Base-by-base conservation (phyloP, 1,140 invertebrate species). In the Bombus polaris region DNA sequence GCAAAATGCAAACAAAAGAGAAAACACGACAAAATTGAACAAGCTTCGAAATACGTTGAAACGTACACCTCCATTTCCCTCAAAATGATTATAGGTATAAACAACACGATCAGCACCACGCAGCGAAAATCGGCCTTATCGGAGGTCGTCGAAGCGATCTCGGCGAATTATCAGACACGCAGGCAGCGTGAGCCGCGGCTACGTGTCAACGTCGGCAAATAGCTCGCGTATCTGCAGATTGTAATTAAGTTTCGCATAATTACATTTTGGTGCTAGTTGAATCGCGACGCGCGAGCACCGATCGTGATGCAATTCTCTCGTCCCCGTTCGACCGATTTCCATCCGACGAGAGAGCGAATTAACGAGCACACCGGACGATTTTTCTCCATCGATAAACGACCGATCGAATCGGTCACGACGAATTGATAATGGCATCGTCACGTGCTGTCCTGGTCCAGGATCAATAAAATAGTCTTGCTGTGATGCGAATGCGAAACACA, bases 191-290 rank as follows among this genome's bases (percentile, higher is more conserved):
- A 39, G 25, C 44, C 70, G 25, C 42, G 53, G 44, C 32, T 74
- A 37, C 18, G 68, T 68, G 82, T 84, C 70, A 39, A 70, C 76
- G 53, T 25, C 47, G 76, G 28, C 77, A 81, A 75, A 84, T 79
- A 75, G 82, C 84, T 85, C 62, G 35, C 81, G 76, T 85, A 76
- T 76, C 76, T 79, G 72, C 65, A 75, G 86, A 76, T 81, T 70
- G 86, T 79, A 87, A 87, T 87, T 81, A 87, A 85, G 72, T 87
- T 87, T 87, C 72, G 76, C 77, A 35, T 85, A 87, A 87, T 87
- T 76, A 76, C 71, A 42, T 74, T 72, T 44, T 39, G 37, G n/a
- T 59, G 44, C 53, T 39, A 32, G 66, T 18, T 70, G 79, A 87
- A 83, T 74, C 75, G 74, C 53, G 53, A 10, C 37, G 81, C 66